These are phyloP conservation scores for Laothoe populi DNA, from an alignment of 2,888 invertebrate species.

Conservation along the genomic window DNA sequence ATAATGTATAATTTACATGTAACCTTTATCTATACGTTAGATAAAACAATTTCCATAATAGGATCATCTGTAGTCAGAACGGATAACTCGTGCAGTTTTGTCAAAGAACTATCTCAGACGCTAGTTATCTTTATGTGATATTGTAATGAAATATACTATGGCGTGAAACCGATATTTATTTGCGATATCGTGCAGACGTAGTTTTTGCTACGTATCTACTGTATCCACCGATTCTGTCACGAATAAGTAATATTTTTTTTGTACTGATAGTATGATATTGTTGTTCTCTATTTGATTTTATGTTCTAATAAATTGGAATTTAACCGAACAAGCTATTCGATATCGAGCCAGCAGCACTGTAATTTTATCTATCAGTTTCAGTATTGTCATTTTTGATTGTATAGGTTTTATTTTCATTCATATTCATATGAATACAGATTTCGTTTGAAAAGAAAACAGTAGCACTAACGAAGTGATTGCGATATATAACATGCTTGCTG, in stretches of 20 bases:
- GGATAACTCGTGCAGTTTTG: conserved; percentile 71
- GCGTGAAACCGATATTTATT: conserved; percentile 28
- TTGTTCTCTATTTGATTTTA: conserved; percentile 4
- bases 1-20: conserved; percentile 61
- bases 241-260: conserved; percentile 16
- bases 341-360: not conserved
- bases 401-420: too few relatives aligned
- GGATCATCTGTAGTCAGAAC: conserved; percentile 71
- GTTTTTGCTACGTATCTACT: not conserved
- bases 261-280: conserved; percentile 19
- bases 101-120: conserved; percentile 66
- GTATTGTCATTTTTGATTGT: conserved; percentile 38
- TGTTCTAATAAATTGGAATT: conserved; percentile 13
- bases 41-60: conserved; percentile 74
- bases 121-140: conserved; percentile 61
- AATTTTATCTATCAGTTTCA: conserved; percentile 35
- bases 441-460: conserved; percentile 59
- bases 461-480: conserved; percentile 35
- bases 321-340: not conserved
- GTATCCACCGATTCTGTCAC: not conserved
- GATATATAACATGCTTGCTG: not conserved
- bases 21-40: conserved; percentile 75
- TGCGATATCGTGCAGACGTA: conserved; percentile 22
- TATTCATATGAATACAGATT: conserved; percentile 69
- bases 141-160: conserved; percentile 43